phyloP scores from a whole-genome alignment of 2,888 invertebrate species.

The Hydraecia micacea region DNA sequence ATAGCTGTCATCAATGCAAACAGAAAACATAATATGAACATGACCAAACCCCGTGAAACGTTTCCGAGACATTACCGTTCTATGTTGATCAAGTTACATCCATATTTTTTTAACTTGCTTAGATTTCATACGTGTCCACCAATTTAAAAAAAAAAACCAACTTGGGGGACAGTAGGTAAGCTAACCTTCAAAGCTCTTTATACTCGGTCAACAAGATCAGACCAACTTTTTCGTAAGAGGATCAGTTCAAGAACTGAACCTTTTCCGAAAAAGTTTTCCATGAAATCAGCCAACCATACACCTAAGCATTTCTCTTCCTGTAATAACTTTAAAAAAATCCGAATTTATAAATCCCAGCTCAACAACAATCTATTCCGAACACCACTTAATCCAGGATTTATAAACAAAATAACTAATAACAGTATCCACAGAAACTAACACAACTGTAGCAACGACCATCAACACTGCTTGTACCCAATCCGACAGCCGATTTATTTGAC shows the following conservation, averaged over 20 bases:
- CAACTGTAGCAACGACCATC: slow-evolving; percentile 54
- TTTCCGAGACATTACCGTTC: no score
- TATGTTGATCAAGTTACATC: no score
- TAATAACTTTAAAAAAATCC: neutral
- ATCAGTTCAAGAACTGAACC: fast-evolving
- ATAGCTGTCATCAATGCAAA: neutral
- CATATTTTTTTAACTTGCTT: no score
- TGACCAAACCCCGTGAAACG: no score
- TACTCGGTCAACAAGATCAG: neutral
- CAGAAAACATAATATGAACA: no score
- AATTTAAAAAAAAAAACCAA: no score
- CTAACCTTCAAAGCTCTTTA: no score
- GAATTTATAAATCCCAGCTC: neutral
- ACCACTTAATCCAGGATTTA: slow-evolving; percentile 46
- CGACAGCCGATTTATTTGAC: slow-evolving; percentile 70
- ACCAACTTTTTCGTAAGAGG: no score
- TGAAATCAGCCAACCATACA: neutral
- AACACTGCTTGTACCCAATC: slow-evolving; percentile 66
- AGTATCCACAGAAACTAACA: slow-evolving; percentile 40
- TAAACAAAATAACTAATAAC: slow-evolving; percentile 46
- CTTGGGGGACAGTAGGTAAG: neutral
- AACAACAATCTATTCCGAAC: slow-evolving; percentile 20
- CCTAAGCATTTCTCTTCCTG: neutral
- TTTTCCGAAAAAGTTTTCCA: neutral
- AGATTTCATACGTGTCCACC: no score